phyloP scores from a whole-genome alignment of 2,797 vertebrate genomes.

The Eurystomus glaucurus region DNA sequence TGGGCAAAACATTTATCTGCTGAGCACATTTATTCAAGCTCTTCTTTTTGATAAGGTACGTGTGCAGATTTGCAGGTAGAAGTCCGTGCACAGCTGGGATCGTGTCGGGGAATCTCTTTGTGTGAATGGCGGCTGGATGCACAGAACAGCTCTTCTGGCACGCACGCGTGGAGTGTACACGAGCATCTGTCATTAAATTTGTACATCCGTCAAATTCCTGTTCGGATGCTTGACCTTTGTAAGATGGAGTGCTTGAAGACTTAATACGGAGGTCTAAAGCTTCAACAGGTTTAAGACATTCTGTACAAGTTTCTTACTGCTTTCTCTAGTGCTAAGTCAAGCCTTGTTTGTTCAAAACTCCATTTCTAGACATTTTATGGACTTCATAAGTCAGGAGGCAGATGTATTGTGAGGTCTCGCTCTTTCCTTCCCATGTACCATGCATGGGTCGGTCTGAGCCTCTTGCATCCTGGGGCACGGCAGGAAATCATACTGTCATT shows the following conservation, averaged over 20 bases:
- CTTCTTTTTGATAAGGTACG: neutral
- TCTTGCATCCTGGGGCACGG: neutral
- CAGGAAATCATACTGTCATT: neutral
- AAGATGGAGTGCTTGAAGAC: neutral
- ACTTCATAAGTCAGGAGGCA: neutral
- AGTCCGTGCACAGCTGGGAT: neutral
- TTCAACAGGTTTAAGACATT: neutral
- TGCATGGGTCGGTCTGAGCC: neutral
- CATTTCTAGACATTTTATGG: neutral
- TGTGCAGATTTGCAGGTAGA: neutral
- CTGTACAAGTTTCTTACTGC: neutral
- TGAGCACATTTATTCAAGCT: neutral
- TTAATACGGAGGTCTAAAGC: neutral
- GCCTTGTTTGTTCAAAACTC: neutral
- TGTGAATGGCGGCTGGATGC: neutral
- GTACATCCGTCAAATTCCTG: neutral
- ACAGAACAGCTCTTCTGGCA: neutral
- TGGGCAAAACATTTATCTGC: neutral
- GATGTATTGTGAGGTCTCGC: neutral
- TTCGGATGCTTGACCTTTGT: conserved; percentile 19
- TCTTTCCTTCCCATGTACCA: neutral
- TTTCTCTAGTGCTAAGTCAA: neutral
- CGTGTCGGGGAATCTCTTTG: neutral
- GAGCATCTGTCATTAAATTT: neutral
- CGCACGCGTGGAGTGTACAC: fast-evolving